phyloP scores from a whole-genome alignment of 2,797 vertebrate species.

The Micropoecilia bifurca region DNA sequence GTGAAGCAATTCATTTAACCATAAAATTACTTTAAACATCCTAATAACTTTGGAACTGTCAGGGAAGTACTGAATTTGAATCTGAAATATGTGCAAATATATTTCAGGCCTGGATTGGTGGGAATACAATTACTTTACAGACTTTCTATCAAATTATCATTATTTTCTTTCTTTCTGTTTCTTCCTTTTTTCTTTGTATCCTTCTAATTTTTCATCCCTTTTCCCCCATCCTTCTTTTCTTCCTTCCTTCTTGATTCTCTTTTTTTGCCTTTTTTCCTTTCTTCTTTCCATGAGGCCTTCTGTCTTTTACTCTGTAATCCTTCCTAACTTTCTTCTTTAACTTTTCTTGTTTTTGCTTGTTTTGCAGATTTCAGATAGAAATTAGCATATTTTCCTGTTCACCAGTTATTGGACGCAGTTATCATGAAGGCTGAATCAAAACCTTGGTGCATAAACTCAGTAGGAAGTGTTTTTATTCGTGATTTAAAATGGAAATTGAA shows the following conservation, averaged over 20 bases:
- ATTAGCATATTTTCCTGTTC: background rate
- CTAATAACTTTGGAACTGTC: background rate
- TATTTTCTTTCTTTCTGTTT: background rate
- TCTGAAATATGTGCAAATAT: background rate
- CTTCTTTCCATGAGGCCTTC: background rate
- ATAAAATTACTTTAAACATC: background rate
- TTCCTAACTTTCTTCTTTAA: background rate
- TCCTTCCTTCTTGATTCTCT: background rate
- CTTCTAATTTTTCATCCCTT: background rate
- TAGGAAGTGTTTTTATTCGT: background rate
- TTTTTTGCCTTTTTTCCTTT: background rate
- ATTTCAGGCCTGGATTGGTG: background rate
- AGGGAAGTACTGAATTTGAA: background rate
- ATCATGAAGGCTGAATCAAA: background rate
- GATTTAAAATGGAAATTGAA: background rate
- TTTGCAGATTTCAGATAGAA: background rate
- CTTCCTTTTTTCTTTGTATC: background rate
- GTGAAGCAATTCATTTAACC: background rate
- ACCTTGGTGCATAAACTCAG: background rate
- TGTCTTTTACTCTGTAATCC: background rate
- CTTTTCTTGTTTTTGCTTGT: background rate
- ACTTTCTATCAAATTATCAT: background rate
- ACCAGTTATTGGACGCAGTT: background rate
- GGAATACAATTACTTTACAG: background rate
- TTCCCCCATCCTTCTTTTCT: background rate